Evolutionary conservation across 2,797 vertebrate genomes (phyloP).

Genomic region (Pseudomugil tenellus): DNA sequence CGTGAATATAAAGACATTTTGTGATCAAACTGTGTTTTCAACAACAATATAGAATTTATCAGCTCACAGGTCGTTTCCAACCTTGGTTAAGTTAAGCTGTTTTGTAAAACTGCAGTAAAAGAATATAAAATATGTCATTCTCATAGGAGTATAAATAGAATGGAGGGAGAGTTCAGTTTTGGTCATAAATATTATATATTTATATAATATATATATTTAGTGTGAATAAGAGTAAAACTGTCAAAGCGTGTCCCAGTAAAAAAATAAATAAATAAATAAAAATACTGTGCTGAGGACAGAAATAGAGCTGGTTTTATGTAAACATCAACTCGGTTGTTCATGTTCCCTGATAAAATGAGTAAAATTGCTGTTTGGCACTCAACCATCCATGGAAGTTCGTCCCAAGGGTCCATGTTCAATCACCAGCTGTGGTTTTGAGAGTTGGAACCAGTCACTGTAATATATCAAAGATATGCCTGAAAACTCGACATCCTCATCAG

Average conservation of each 20-base stretch:
- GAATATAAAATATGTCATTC: no score
- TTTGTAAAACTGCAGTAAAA: no score
- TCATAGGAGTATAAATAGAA: no score
- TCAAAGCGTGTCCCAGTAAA: not conserved
- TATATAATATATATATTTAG: no score
- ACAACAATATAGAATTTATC: no score
- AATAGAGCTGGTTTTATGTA: not conserved
- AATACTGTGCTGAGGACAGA: not conserved
- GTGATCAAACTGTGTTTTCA: no score
- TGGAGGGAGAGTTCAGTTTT: not conserved
- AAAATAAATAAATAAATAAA: no score
- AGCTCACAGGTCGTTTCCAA: not conserved
- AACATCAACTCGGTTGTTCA: slow-evolving; percentile 7
- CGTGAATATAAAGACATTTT: no score
- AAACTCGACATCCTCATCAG: slow-evolving; percentile 9
- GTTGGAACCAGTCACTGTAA: slow-evolving; percentile 2
- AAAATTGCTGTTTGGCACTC: slow-evolving; percentile 4
- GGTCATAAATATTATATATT: not conserved
- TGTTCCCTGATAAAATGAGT: slow-evolving; percentile 6
- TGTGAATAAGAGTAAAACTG: not conserved
- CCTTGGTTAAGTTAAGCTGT: no score
- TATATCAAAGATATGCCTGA: not conserved
- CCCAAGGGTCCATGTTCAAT: slow-evolving; percentile 20
- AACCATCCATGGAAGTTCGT: not conserved
- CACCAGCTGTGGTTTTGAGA: slow-evolving; percentile 42